phyloP scores from a whole-genome alignment of 1,140 invertebrate species.

The Halictus rubicundus region DNA sequence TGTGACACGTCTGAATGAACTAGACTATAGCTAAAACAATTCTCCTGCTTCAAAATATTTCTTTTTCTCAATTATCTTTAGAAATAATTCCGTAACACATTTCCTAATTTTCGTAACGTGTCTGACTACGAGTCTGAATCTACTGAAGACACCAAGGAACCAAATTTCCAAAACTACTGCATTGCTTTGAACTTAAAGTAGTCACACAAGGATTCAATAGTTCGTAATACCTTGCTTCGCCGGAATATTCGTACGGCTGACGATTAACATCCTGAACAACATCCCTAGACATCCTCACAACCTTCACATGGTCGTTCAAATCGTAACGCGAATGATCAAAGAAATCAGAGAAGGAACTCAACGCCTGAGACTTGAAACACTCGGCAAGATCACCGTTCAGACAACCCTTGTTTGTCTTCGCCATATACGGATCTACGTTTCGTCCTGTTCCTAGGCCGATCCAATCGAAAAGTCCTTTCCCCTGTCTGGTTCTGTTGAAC shows the following conservation, averaged over 20 bases:
- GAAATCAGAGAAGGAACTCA: constrained; percentile 88
- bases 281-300: constrained; percentile 85
- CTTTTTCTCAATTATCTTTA: no score
- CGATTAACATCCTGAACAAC: constrained; percentile 81
- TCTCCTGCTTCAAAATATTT: no score
- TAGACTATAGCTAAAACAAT: no score
- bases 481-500: constrained; percentile 77
- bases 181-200: not conserved
- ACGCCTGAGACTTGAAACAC: constrained; percentile 89
- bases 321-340: constrained; percentile 83
- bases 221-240: constrained; percentile 80
- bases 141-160: no score
- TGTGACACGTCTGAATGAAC: no score
- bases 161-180: no score
- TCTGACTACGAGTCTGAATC: no score
- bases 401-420: constrained; percentile 86
- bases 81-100: no score
- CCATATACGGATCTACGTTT: constrained; percentile 88
- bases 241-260: constrained; percentile 85
- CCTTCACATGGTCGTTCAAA: constrained; percentile 85
- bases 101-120: no score
- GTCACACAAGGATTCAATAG: no score
- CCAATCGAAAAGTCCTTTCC: constrained; percentile 86
- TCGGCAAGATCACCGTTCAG: constrained; percentile 88
- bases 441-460: constrained; percentile 86